phyloP scores from a whole-genome alignment of 2,113 vertebrate genomes.

The Macquaria australasica region DNA sequence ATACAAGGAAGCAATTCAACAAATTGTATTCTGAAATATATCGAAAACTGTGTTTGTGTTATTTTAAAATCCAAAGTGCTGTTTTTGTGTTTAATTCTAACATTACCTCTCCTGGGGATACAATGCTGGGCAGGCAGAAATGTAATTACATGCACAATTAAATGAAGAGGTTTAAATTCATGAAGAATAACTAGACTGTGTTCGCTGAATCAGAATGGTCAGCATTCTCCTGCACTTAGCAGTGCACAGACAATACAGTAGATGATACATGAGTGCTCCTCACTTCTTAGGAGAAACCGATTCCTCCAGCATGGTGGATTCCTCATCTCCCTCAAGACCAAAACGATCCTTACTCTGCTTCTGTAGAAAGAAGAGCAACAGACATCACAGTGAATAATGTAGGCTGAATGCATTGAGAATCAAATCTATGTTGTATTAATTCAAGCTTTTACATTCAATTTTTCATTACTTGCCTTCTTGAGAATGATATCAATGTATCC shows the following conservation, averaged over 20 bases:
- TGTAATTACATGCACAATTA: slow-evolving; percentile 70
- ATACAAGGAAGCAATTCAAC: slow-evolving; percentile 14
- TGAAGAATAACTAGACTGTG: slow-evolving; percentile 42
- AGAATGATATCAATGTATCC: slow-evolving; percentile 99
- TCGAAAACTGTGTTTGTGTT: not conserved
- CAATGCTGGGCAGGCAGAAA: slow-evolving; percentile 52
- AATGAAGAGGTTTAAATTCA: slow-evolving; percentile 53
- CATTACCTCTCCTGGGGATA: slow-evolving; percentile 28
- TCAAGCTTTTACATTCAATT: not conserved
- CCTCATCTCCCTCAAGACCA: slow-evolving; percentile 97
- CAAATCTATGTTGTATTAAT: not conserved
- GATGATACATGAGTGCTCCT: slow-evolving; percentile 55
- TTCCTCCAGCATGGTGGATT: slow-evolving; percentile 98
- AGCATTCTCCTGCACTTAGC: slow-evolving; percentile 8
- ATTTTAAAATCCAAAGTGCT: slow-evolving; percentile 28
- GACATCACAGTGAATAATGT: not conserved
- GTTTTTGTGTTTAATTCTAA: slow-evolving; percentile 46
- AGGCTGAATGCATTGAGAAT: not conserved
- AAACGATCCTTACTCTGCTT: slow-evolving; percentile 99
- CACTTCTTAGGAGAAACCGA: slow-evolving; percentile 99
- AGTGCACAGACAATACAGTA: not conserved
- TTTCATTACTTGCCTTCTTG: slow-evolving; percentile 90
- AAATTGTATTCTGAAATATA: slow-evolving; percentile 7
- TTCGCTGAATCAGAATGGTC: slow-evolving; percentile 34
- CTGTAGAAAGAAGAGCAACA: slow-evolving; percentile 75